Evolutionary conservation across 2,888 invertebrate genomes (phyloP), one percentile per base, ranked within the genome.

Genomic region (Arrhopalites spinosus): DNA sequence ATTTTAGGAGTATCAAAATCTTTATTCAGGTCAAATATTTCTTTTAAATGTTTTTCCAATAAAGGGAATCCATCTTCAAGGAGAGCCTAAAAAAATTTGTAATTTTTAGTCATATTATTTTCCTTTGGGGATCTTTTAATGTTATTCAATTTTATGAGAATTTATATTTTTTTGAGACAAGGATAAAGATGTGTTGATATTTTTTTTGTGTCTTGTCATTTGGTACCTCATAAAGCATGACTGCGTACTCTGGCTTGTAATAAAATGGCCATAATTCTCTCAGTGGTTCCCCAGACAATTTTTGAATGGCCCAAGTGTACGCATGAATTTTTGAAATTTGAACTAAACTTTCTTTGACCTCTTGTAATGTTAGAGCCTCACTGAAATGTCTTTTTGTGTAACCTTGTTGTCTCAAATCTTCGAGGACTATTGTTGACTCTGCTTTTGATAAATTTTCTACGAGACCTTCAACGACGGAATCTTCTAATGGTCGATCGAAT

Each of bases 371-470:
- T 29, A 84, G 77, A 8, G 83, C 83, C 20, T 82, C 73, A 0
- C 81, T 78, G 69, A 43, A 72, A 73, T 83, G 81, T 7, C 81
- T 75, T 70, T 83, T 82, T 7, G 80, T 78, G 75, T 77, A 84
- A 13, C 81, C 83, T 17, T 71, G 59, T 20, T 81, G 78, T 29
- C 82, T 77, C 64, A 84, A 77, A 76, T 84, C 84, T 30, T 83
- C 83, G 69, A 84, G 70, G 7, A 84, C 83, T n/a, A 84, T 78
- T 8, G 84, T 79, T 23, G 83, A 83, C 67, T 84, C 84, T 13
- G 83, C 77, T 8, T 81, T 83, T 1, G 77, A 71, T 27, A 82
- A 73, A 70, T 79, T 78, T 5, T 79, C 77, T 1, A 79, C 67
- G 1, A 79, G 29, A 15, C 79, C 80, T 45, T 74, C 13, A 23